Conservation (phyloP, 2,797 vertebrate genomes). For the Otolemur crassicaudatus region DNA sequence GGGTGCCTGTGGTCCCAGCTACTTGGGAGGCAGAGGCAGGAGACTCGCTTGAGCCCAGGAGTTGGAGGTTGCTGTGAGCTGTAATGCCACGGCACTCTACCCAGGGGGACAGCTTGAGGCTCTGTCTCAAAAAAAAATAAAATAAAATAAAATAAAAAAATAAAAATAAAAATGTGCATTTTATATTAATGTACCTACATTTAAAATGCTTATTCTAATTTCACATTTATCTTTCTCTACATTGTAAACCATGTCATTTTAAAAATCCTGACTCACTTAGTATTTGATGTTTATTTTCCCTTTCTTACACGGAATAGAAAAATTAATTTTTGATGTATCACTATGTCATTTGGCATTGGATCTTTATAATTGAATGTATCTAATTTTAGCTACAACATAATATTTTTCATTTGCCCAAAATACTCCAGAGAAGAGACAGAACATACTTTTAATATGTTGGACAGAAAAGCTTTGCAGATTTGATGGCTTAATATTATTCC, state of each 20-base stretch:
- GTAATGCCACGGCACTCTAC: too few relatives aligned
- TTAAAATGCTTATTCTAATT: background rate
- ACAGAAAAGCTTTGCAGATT: conserved; percentile 14
- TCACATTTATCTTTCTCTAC: background rate
- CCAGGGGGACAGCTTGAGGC: too few relatives aligned
- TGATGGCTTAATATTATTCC: background rate
- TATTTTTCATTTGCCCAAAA: background rate
- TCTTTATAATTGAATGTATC: background rate
- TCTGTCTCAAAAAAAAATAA: too few relatives aligned
- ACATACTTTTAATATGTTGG: conserved; percentile 25
- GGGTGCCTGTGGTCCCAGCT: too few relatives aligned
- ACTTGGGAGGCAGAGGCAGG: too few relatives aligned
- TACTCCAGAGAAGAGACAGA: background rate
- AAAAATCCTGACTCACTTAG: background rate
- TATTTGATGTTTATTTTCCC: background rate
- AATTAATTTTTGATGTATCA: background rate
- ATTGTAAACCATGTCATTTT: background rate
- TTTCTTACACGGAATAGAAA: background rate
- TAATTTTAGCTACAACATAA: conserved; percentile 15
- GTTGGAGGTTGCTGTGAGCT: too few relatives aligned
- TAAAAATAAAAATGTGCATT: background rate
- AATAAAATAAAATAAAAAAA: too few relatives aligned
- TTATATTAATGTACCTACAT: background rate
- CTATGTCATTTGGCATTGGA: background rate
- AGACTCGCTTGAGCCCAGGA: too few relatives aligned